phyloP scores from a whole-genome alignment of 2,888 invertebrate species.

The Eulithis testata region DNA sequence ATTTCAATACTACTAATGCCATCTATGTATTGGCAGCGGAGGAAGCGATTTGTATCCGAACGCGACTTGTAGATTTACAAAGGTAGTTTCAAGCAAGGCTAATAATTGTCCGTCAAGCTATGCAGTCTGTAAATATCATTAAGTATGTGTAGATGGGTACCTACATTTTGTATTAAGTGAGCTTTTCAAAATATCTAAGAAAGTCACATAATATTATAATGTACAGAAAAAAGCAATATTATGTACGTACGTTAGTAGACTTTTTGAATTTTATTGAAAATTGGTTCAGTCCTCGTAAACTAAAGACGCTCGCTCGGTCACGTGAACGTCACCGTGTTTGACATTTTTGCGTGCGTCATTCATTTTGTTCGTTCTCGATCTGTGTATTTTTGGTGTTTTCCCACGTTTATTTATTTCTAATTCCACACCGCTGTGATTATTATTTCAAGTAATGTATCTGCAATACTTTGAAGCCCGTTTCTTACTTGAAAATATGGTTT shows the following conservation, averaged over 20 bases:
- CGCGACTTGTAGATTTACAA: constrained; percentile 19
- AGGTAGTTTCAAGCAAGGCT: constrained; percentile 11
- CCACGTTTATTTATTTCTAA: constrained; percentile 52
- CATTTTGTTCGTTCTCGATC: constrained; percentile 46
- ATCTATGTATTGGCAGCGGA: constrained; percentile 43
- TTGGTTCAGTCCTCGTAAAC: constrained; percentile 28
- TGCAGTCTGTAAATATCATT: no score
- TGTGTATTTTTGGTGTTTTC: constrained; percentile 55
- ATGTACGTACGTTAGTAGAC: no score
- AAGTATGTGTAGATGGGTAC: no score
- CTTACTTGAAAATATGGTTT: constrained; percentile 20
- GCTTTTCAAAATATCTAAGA: no score
- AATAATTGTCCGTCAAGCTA: no score
- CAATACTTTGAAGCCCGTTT: constrained; percentile 13
- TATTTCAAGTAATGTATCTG: constrained; percentile 30
- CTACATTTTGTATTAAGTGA: no score
- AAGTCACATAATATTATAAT: no score
- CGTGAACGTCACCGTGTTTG: constrained; percentile 31
- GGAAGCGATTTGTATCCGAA: constrained; percentile 26
- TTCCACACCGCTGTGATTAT: constrained; percentile 6
- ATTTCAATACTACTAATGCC: constrained; percentile 29
- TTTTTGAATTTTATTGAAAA: not conserved
- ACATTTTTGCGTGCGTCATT: constrained; percentile 49
- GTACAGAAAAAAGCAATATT: no score
- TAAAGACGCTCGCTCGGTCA: constrained; percentile 28